phyloP scores from a whole-genome alignment of 92 coral and sea anemone genomes.

The Paramuricea clavata region DNA sequence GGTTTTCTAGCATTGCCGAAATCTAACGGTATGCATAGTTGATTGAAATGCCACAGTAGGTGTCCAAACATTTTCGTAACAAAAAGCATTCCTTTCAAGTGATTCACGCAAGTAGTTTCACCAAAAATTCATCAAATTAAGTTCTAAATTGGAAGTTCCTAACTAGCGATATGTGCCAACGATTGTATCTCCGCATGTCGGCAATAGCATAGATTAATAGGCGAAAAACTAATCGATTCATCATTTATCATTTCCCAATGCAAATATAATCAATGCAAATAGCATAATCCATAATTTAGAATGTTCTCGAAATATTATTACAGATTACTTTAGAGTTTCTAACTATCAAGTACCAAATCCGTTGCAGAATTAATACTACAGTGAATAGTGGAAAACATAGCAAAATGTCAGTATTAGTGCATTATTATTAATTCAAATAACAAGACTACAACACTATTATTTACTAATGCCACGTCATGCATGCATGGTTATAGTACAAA shows the following conservation, averaged over 20 bases:
- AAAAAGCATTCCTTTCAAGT: not conserved
- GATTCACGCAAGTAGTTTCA: not conserved
- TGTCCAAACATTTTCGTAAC: not conserved
- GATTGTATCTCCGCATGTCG: too few species aligned
- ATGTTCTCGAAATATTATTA: not conserved
- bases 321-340: not conserved
- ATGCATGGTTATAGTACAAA: not conserved
- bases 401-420: not conserved
- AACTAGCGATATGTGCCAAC: too few species aligned
- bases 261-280: not conserved
- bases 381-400: not conserved
- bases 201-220: too few species aligned
- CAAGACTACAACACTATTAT: too few species aligned
- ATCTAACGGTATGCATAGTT: not conserved
- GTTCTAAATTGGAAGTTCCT: not conserved
- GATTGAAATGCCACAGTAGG: slow-evolving; percentile 6
- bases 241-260: too few species aligned
- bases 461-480: not conserved
- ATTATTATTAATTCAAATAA: not conserved
- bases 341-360: not conserved
- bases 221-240: too few species aligned
- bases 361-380: not conserved
- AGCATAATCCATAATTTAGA: not conserved
- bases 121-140: not conserved
- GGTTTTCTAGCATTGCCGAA: not conserved